Base-by-base conservation (phyloP, 2,888 invertebrate species). In the Sussaba pulchella region DNA sequence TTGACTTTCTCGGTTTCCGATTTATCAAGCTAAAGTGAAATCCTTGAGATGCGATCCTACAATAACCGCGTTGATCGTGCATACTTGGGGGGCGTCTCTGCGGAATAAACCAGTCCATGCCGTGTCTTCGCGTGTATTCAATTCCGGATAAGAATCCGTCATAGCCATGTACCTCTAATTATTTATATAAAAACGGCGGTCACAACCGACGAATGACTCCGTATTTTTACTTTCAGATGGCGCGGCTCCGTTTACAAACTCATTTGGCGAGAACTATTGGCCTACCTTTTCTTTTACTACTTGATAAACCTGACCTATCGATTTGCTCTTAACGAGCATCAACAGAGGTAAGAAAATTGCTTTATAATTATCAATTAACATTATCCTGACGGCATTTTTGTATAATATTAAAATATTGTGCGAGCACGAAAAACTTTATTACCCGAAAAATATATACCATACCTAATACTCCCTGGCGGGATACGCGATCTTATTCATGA, bases 231-330 rank as follows among this genome's bases (percentile, higher is more conserved):
- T 88, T 94, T 69, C 95, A 98, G 98, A 95, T 98, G 98, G 98
- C 94, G 96, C 90, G 98, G 98, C 89, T 98, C 98, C 92, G 98
- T 98, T 50, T 98, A 98, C 94, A 98, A 98, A 94, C 93, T 98
- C 92, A 96, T 98, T 84, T 98, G 98, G 98, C 95, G 98, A 88
- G 98, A 98, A 94, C 94, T 98, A 84, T 92, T 98, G 90, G 97
- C 97, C 75, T 98, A 98, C 93, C 95, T 97, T 91, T 94, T 95
- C 87, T 93, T 98, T 86, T 98, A 98, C 93, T 97, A 97, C 93
- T 94, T 95, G 87, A 97, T 98, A 91, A 98, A 97, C 93, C 93
- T 98, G 87, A 93, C 96, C 85, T 98, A 98, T 94, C 95, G 98
- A 93, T 96, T 95, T 92, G 96, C 95, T 61, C 94, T 98, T 91